A percentile compares a stretch with the other conserved stretches of the same genome.
Conservation (phyloP, 1,140 invertebrate species). For the Camponotus floridanus region DNA sequence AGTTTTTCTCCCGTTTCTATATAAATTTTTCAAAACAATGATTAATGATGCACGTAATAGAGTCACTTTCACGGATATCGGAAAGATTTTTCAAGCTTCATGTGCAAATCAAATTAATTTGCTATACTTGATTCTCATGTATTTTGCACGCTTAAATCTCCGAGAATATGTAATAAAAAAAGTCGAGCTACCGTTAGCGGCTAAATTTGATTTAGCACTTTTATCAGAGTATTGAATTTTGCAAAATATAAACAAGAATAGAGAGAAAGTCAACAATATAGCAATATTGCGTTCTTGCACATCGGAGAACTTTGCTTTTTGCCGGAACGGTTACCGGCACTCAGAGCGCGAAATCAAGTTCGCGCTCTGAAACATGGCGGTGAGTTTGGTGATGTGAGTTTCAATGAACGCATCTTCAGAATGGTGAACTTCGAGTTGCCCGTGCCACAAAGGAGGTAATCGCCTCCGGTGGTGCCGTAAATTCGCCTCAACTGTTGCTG, state of each 20-base stretch:
- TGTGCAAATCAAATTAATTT: constrained; percentile 2
- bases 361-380: constrained; percentile 20
- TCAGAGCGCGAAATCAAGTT: constrained; percentile 54
- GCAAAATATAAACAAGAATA: not conserved
- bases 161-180: not conserved
- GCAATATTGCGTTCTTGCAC: not conserved
- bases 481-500: constrained; percentile 90
- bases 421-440: constrained; percentile 71
- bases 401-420: constrained; percentile 68
- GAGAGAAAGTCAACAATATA: not conserved
- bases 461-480: constrained; percentile 88
- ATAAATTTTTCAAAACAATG: not conserved
- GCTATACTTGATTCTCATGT: not conserved
- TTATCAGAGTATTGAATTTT: not conserved
- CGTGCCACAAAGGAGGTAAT: constrained; percentile 85
- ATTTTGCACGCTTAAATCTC: not conserved
- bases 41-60: not conserved
- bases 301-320: constrained; percentile 57
- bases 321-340: constrained; percentile 29
- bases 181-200: not conserved
- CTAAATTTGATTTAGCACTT: not conserved
- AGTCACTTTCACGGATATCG: constrained; percentile 47
- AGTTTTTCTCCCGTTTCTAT: not conserved
- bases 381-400: constrained; percentile 61
- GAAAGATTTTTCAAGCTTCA: not conserved